A percentile compares a stretch with the other conserved stretches of the same genome.
Conservation (phyloP, 2,113 vertebrate species). For the Garra rufa region DNA sequence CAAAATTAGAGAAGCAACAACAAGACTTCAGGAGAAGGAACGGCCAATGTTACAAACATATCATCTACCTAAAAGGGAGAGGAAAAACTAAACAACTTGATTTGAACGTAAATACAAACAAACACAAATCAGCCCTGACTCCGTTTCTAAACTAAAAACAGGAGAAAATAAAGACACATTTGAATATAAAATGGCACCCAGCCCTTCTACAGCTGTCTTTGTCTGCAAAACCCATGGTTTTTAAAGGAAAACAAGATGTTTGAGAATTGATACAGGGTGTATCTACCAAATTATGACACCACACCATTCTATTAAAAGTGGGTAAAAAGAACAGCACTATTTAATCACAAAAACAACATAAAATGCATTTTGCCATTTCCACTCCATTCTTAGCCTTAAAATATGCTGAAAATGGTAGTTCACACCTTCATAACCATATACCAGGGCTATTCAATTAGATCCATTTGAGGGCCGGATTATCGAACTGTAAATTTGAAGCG, state of each 20-base stretch:
- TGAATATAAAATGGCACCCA: background rate
- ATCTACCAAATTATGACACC: background rate
- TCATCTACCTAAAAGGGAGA: background rate
- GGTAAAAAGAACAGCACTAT: no score
- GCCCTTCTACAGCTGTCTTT: background rate
- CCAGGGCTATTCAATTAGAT: no score
- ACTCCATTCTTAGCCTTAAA: no score
- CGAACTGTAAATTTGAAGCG: no score
- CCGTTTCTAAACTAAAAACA: background rate
- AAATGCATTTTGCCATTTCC: no score
- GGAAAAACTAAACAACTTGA: background rate
- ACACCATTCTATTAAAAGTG: background rate
- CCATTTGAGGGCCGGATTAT: no score
- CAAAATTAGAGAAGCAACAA: background rate
- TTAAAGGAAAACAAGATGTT: background rate
- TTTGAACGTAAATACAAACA: background rate
- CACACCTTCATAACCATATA: no score
- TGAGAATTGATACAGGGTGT: background rate
- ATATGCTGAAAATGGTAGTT: no score
- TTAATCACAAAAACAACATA: no score
- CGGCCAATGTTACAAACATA: background rate
- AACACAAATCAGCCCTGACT: background rate
- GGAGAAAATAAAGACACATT: background rate
- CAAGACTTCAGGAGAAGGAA: background rate
- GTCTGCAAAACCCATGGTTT: background rate